These are phyloP conservation scores for Notothenia coriiceps DNA, from an alignment of 2,113 vertebrate species.

Conservation along the genomic window DNA sequence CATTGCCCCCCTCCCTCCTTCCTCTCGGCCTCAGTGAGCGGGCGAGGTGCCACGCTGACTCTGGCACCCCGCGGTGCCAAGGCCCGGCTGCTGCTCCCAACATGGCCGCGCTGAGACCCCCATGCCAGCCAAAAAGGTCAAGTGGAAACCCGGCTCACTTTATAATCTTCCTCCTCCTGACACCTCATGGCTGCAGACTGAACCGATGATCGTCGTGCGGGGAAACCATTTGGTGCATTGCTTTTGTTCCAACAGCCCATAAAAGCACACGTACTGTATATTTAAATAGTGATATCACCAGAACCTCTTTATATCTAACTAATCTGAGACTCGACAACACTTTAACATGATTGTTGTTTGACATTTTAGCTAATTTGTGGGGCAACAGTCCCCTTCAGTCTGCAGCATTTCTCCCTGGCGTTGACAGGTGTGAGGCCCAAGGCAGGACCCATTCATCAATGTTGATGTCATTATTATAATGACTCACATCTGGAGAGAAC, in stretches of 20 bases:
- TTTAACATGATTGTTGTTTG: background rate
- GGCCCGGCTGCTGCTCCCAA: constrained; percentile 47
- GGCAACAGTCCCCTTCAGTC: background rate
- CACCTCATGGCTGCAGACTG: constrained; percentile 3
- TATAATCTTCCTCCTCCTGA: constrained; percentile 45
- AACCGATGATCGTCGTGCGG: background rate
- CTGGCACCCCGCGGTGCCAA: constrained; percentile 56
- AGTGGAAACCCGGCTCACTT: constrained; percentile 57
- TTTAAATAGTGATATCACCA: background rate
- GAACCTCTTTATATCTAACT: background rate
- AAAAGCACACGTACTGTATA: too few relatives aligned
- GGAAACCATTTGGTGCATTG: constrained; percentile 15
- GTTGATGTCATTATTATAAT: constrained; percentile 10
- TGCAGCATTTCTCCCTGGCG: constrained; percentile 1
- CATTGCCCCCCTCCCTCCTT: constrained; percentile 3
- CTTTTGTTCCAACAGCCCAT: background rate
- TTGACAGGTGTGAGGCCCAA: background rate
- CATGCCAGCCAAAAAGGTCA: constrained; percentile 59
- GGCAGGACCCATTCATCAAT: constrained; percentile 16
- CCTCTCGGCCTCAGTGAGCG: constrained; percentile 50
- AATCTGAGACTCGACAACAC: background rate
- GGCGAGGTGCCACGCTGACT: constrained; percentile 40
- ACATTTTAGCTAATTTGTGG: constrained; percentile 4
- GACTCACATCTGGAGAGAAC: constrained; percentile 18
- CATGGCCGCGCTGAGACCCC: constrained; percentile 35